These are phyloP conservation scores for Pseudomyrmex pallidus DNA, from an alignment of 1,140 invertebrate genomes.

Conservation along the genomic window DNA sequence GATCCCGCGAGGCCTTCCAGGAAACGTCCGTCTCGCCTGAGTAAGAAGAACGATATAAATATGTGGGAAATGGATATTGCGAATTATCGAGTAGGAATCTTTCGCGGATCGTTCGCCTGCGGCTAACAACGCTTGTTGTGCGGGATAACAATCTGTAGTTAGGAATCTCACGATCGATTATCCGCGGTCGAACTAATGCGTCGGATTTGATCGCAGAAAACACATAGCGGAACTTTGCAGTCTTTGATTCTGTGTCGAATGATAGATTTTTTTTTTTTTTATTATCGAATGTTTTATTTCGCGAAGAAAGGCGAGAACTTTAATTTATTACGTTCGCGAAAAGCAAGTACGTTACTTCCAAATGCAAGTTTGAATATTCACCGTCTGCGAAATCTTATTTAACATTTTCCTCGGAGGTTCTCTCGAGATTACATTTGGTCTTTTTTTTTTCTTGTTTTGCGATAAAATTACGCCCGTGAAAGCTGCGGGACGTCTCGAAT, in stretches of 20 bases:
- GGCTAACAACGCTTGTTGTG: constrained; percentile 9
- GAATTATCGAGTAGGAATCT: constrained; percentile 12
- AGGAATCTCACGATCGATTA: constrained; percentile 5
- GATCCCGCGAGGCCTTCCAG: background rate
- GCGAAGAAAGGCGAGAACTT: too few species aligned
- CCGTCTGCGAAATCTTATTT: too few species aligned
- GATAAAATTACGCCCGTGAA: background rate
- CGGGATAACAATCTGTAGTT: background rate
- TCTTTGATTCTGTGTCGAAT: too few species aligned
- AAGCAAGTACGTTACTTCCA: too few species aligned
- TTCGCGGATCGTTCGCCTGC: constrained; percentile 17
- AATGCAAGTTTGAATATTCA: too few species aligned
- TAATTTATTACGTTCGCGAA: too few species aligned
- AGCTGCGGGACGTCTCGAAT: background rate
- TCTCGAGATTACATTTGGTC: background rate
- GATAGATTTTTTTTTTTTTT: too few species aligned
- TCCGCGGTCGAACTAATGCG: background rate
- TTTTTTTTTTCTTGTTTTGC: background rate
- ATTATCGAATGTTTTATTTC: too few species aligned
- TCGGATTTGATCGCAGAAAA: too few species aligned
- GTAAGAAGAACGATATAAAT: constrained; percentile 24
- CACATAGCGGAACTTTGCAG: too few species aligned
- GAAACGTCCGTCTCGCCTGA: constrained; percentile 36
- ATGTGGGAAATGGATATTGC: constrained; percentile 30
- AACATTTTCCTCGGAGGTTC: background rate